These are phyloP conservation scores for Chaetodon trifascialis DNA, from an alignment of 2,113 vertebrate species.

Conservation along the genomic window DNA sequence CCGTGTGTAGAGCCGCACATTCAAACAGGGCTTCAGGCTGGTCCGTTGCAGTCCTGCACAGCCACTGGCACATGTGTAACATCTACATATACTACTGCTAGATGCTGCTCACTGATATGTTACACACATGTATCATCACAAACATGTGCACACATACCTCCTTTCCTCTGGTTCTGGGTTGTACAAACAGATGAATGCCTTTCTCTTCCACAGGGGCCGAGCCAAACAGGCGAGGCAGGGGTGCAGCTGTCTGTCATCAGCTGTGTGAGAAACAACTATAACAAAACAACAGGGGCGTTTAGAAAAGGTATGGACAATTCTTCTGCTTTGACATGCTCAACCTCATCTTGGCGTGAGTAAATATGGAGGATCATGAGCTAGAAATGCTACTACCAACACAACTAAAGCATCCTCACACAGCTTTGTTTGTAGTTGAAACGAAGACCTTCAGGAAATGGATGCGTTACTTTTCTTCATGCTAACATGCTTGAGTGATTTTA, in stretches of 20 bases:
- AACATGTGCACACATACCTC: background rate
- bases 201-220: background rate
- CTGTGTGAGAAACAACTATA: slow-evolving; percentile 14
- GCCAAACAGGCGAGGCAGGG: slow-evolving; percentile 6
- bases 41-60: slow-evolving; percentile 11
- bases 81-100: background rate
- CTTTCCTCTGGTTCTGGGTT: background rate
- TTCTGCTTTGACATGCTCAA: background rate
- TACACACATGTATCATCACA: background rate
- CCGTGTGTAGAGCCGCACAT: slow-evolving; percentile 14
- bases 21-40: background rate
- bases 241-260: background rate
- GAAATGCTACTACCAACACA: background rate
- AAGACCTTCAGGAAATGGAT: too few relatives aligned
- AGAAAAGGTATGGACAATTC: background rate
- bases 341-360: background rate
- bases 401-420: background rate
- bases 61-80: slow-evolving; percentile 12
- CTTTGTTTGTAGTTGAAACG: background rate
- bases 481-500: too few relatives aligned
- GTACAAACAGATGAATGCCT: slow-evolving; percentile 25
- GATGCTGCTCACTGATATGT: background rate
- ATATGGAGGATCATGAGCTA: background rate
- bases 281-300: slow-evolving; percentile 4
- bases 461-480: too few relatives aligned